Conservation (phyloP, 92 coral and sea anemone genomes). For the Heliopora coerulea region DNA sequence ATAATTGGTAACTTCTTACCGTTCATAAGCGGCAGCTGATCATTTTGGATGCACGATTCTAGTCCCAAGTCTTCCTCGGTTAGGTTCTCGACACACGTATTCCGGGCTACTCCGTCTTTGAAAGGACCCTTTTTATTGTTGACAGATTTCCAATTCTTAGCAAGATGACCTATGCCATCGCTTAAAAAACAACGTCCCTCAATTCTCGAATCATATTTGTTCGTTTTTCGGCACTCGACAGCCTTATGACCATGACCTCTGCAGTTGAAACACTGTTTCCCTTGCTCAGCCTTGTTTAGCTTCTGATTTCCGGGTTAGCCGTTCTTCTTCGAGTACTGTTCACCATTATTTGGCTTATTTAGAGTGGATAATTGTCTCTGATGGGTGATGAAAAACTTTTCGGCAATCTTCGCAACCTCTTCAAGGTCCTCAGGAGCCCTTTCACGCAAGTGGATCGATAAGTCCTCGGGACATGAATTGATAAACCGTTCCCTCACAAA, state of each 20-base stretch:
- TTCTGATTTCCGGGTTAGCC: background rate
- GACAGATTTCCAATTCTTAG: background rate
- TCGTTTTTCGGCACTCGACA: constrained; percentile 20
- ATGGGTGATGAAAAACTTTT: constrained; percentile 26
- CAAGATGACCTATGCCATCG: constrained; percentile 9
- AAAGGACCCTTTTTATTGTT: background rate
- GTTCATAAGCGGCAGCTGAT: background rate
- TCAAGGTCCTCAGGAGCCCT: constrained; percentile 38
- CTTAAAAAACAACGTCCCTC: constrained; percentile 25
- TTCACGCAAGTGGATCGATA: constrained; percentile 45
- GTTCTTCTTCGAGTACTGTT: background rate
- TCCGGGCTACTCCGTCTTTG: constrained; percentile 10
- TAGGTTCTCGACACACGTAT: background rate
- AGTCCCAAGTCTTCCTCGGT: background rate
- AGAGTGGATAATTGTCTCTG: background rate
- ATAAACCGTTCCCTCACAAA: constrained; percentile 58
- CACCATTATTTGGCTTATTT: background rate
- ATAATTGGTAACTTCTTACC: constrained; percentile 10
- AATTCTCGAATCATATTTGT: constrained; percentile 1
- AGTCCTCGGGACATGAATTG: constrained; percentile 46
- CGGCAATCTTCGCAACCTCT: constrained; percentile 44
- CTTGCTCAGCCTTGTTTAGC: background rate
- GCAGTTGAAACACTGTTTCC: constrained; percentile 28
- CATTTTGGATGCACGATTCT: background rate
- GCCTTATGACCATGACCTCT: constrained; percentile 47